Evolutionary conservation across 2,888 invertebrate species (phyloP).

Genomic region (Luffia ferchaultella): DNA sequence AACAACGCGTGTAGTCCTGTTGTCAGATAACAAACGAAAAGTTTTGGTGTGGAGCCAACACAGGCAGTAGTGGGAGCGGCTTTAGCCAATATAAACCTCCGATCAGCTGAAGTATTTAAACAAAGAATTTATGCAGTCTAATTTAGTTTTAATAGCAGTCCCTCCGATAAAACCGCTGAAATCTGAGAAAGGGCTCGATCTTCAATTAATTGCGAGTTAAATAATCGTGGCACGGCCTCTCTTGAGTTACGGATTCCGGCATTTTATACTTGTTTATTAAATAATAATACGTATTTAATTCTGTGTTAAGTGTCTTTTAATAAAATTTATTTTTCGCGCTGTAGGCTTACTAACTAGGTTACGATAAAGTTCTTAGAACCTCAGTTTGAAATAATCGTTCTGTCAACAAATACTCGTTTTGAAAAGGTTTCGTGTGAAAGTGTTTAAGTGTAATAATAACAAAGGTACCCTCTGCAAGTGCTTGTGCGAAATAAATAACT

Average conservation of each 20-base stretch:
- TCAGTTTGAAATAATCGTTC: no score
- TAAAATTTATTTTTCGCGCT: no score
- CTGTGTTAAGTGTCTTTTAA: no score
- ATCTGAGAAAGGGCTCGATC: background rate
- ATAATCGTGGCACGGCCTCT: background rate
- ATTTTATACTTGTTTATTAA: no score
- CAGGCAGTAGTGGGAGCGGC: conserved; percentile 26
- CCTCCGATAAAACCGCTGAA: background rate
- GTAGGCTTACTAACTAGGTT: no score
- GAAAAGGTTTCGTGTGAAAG: no score
- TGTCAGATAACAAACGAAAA: conserved; percentile 13
- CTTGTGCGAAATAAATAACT: background rate
- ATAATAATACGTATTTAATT: no score
- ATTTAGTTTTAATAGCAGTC: background rate
- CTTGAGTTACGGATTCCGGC: no score
- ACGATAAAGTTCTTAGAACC: no score
- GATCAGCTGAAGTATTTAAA: conserved; percentile 14
- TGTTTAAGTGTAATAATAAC: no score
- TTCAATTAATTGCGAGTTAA: background rate
- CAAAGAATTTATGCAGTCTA: background rate
- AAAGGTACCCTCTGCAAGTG: no score
- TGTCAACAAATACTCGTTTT: no score
- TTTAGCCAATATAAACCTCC: conserved; percentile 30
- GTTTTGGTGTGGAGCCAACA: conserved; percentile 42
- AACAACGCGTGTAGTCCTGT: background rate